Evolutionary conservation across 2,888 invertebrate genomes (phyloP).

Genomic region (Temnothorax ravouxi): DNA sequence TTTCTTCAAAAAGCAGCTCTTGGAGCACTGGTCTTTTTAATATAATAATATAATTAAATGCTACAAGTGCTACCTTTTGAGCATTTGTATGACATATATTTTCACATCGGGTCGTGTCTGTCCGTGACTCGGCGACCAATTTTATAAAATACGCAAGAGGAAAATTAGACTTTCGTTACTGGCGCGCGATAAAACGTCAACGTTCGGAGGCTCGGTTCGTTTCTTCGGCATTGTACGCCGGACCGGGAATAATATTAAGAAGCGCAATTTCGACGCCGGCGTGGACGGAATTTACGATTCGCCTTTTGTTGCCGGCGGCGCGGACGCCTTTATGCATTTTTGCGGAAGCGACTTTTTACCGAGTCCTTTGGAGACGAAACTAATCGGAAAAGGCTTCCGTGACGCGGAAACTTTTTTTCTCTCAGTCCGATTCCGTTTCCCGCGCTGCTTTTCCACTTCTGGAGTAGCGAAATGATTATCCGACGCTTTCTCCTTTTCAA

Average conservation of each 20-base stretch:
- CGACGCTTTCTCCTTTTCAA: conserved; percentile 77
- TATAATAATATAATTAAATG: too few relatives aligned
- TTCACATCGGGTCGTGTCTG: too few relatives aligned
- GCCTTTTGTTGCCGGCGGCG: conserved; percentile 41
- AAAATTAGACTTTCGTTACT: conserved; percentile 49
- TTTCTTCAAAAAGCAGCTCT: too few relatives aligned
- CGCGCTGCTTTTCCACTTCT: conserved; percentile 69
- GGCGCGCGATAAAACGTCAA: conserved; percentile 46
- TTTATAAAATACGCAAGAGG: conserved; percentile 36
- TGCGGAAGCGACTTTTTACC: conserved; percentile 57
- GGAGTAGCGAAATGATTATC: conserved; percentile 79
- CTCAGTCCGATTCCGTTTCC: conserved; percentile 47
- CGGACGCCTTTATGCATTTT: conserved; percentile 49
- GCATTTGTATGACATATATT: too few relatives aligned
- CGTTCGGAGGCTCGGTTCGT: conserved; percentile 46
- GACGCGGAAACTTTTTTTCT: conserved; percentile 65
- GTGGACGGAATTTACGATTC: conserved; percentile 50
- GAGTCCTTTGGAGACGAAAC: conserved; percentile 65
- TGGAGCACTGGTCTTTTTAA: too few relatives aligned
- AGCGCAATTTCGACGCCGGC: conserved; percentile 39
- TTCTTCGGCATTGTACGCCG: conserved; percentile 35
- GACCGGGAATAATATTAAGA: conserved; percentile 51
- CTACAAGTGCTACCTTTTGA: too few relatives aligned
- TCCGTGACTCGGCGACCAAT: conserved; percentile 16
- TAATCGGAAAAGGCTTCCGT: conserved; percentile 73